Conservation (phyloP, 2,888 invertebrate genomes). For the Anagyrus pseudococci region DNA sequence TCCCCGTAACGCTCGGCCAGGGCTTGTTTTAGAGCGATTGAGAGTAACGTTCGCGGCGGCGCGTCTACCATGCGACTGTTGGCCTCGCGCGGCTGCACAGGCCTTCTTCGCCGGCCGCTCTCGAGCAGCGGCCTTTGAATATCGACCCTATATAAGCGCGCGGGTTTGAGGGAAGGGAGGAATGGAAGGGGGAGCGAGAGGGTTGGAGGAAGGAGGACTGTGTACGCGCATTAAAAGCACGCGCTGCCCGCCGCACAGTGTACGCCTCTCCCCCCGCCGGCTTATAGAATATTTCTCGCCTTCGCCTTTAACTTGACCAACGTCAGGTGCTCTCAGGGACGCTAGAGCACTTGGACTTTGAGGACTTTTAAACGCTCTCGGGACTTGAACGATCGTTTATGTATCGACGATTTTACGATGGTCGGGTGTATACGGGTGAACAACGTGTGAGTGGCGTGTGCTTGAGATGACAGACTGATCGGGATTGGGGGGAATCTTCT, state of each 20-base stretch:
- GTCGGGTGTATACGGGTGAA: no score
- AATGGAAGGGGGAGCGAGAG: no score
- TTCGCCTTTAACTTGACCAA: constrained; percentile 32
- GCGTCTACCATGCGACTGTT: constrained; percentile 34
- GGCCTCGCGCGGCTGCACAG: constrained; percentile 13
- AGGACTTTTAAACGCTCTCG: no score
- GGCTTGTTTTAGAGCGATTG: no score
- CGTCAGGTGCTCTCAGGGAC: not conserved
- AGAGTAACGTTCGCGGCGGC: constrained; percentile 13
- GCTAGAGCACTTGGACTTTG: not conserved
- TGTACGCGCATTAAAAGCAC: not conserved
- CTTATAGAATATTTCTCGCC: constrained; percentile 9
- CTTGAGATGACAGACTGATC: no score
- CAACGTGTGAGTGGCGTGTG: no score
- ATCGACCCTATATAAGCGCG: constrained; percentile 26
- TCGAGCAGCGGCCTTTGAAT: no score
- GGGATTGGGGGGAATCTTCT: no score
- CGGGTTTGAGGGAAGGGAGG: no score
- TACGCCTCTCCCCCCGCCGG: not conserved
- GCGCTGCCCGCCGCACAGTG: not conserved
- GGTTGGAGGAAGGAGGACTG: not conserved
- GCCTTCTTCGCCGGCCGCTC: constrained; percentile 3
- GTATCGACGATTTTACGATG: no score
- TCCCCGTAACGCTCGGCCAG: not conserved
- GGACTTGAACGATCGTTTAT: no score